Base-by-base conservation (phyloP, 2,888 invertebrate species). In the Peribatodes rhomboidaria region DNA sequence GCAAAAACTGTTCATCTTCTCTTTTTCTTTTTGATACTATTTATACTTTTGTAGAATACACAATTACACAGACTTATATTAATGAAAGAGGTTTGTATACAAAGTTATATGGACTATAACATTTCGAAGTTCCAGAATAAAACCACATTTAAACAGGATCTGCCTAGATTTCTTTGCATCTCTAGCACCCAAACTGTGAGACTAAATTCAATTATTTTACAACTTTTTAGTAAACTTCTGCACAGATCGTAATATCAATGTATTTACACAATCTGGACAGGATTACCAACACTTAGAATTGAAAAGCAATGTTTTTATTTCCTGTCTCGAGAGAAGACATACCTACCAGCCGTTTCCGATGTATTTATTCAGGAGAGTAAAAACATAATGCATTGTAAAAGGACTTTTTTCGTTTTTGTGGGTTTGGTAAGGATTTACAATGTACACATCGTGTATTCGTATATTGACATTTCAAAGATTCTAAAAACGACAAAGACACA, bases 401-500 rank as follows among this genome's bases (percentile, higher is more conserved):
- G 37, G n/a, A 13, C 37, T n/a, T 37, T 37, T 6, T 14, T 37
- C n/a, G 6, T 14, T 4, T 6, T 37, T 4, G 37, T 37, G 14
- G 9, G 1, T 27, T n/a, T 27, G 22, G 11, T 4, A n/a, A n/a
- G n/a, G n/a, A n/a, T n/a, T n/a, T n/a, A 56, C 27, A 27, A 58
- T 65, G 73, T 18, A 52, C 57, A 61, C 67, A 54, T 22, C 42
- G 50, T 57, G 81, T 78, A 72, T 78, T 76, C 76, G 70, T 73
- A 69, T 74, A 83, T 87, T 76, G 83, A 87, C 79, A 88, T 87
- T 86, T 83, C 14, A 3, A 8, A 64, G 33, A 52, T 76, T 82
- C 84, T 85, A 83, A 78, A 75, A 75, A 81, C 74, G 73, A 83
- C 83, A 85, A 86, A 86, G 87, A 81, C 79, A 86, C 88, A 31